Conservation (phyloP, 37 sponge, comb jelly and placozoan species). For the Beroe ovata region DNA sequence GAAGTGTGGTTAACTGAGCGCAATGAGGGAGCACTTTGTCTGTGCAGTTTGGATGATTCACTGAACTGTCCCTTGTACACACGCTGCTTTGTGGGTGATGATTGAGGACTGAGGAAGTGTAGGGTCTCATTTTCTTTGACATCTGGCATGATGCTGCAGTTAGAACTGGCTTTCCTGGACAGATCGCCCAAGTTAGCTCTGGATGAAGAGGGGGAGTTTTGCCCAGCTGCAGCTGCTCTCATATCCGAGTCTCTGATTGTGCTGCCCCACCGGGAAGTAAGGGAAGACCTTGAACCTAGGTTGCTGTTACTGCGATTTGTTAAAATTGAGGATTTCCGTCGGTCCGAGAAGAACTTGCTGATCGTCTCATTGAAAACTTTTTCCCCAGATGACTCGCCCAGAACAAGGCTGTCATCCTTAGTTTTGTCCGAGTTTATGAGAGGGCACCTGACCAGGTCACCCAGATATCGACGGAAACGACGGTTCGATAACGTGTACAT, state of each 20-base stretch:
- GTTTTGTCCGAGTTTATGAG: neutral
- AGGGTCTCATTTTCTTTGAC: neutral
- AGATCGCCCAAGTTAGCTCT: neutral
- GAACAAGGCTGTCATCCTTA: neutral
- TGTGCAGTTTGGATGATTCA: neutral
- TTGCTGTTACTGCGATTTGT: neutral
- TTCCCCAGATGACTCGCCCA: neutral
- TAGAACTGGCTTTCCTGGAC: constrained; percentile 7
- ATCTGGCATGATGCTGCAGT: constrained; percentile 19
- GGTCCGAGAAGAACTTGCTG: constrained; percentile 47
- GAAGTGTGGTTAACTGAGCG: too few species aligned
- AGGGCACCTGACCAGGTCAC: neutral
- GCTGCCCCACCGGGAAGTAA: neutral
- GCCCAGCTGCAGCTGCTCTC: neutral
- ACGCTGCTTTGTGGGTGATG: neutral
- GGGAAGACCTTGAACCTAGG: neutral
- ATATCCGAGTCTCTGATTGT: neutral
- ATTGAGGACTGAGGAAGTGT: neutral
- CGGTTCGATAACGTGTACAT: constrained; percentile 29
- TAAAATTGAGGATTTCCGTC: neutral
- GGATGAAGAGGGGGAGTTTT: neutral
- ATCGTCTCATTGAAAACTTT: constrained; percentile 63
- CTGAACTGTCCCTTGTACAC: neutral
- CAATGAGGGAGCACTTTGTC: neutral
- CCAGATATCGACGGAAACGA: constrained; percentile 2